Conservation (phyloP, 2,113 vertebrate genomes). For the Clarias gariepinus region DNA sequence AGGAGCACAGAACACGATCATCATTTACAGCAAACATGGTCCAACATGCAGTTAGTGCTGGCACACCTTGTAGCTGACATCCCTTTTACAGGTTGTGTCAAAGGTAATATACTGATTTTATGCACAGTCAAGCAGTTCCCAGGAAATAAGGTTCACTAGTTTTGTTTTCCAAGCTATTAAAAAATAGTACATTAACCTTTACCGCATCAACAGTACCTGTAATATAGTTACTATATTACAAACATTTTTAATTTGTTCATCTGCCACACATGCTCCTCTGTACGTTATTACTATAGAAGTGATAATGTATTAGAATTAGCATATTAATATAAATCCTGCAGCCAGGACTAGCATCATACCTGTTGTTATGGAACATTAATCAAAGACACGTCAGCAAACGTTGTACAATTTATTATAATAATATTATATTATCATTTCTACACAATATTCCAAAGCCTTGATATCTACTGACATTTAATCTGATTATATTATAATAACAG, state of each 20-base stretch:
- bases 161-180: neutral
- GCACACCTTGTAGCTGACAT: neutral
- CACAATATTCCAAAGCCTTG: neutral
- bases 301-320: neutral
- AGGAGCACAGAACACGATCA: neutral
- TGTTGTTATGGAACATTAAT: neutral
- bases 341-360: neutral
- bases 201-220: neutral
- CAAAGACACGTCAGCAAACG: neutral
- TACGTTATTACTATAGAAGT: neutral
- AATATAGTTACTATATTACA: neutral
- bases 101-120: no score
- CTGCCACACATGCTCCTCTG: neutral
- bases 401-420: no score
- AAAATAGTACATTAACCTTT: neutral
- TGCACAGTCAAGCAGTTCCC: neutral
- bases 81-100: slow-evolving; percentile 1
- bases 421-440: neutral
- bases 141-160: neutral
- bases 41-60: slow-evolving; percentile 13
- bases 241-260: neutral
- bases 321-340: neutral
- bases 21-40: neutral
- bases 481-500: neutral
- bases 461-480: neutral